These are phyloP conservation scores for Calidris pygmaea DNA, from an alignment of 2,113 vertebrate species.

Conservation along the genomic window DNA sequence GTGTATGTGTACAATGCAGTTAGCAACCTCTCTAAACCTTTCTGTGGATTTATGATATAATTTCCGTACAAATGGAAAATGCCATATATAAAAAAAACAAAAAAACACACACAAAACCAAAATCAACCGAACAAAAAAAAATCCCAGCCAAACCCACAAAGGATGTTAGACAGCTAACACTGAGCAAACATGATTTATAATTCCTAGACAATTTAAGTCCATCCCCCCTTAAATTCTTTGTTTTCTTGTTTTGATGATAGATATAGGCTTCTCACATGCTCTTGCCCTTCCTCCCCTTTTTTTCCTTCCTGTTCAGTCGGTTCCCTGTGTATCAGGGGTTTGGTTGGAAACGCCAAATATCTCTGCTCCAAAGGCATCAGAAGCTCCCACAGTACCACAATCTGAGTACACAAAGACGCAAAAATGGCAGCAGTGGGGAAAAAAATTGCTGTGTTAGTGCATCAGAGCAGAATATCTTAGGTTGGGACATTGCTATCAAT, in stretches of 20 bases:
- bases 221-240: background rate
- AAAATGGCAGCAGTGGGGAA: background rate
- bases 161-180: background rate
- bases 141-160: background rate
- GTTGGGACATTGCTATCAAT: background rate
- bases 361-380: background rate
- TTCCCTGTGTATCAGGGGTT: background rate
- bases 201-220: background rate
- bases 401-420: background rate
- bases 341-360: background rate
- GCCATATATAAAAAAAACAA: background rate
- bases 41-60: background rate
- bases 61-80: background rate
- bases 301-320: background rate
- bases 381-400: background rate
- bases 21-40: background rate
- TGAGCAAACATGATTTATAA: background rate
- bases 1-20: background rate
- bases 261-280: background rate
- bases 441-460: background rate
- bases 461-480: background rate
- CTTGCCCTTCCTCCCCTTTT: background rate
- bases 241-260: background rate
- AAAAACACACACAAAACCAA: too few relatives aligned
- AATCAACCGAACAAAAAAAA: background rate